Conservation (phyloP, 2,888 invertebrate genomes). For the Galerucella pusilla region DNA sequence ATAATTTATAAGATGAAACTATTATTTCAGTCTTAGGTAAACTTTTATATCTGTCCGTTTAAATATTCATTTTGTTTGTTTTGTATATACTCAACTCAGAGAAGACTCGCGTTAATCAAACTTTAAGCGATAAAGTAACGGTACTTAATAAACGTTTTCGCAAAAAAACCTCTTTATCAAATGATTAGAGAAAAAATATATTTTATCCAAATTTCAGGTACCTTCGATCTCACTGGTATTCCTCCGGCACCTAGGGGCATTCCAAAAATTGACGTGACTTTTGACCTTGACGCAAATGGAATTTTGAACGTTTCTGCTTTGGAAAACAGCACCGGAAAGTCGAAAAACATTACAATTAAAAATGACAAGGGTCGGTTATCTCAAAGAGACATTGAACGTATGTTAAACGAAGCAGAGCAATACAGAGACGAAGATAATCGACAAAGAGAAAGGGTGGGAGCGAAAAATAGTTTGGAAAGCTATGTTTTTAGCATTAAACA, state of each 20-base stretch:
- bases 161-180: too few relatives aligned
- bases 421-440: slow-evolving; percentile 78
- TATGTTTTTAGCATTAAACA: slow-evolving; percentile 79
- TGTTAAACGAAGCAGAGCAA: slow-evolving; percentile 79
- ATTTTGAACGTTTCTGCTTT: slow-evolving; percentile 70
- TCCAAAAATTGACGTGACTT: slow-evolving; percentile 71
- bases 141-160: too few relatives aligned
- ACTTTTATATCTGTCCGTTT: too few relatives aligned
- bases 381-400: slow-evolving; percentile 84
- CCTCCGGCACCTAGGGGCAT: slow-evolving; percentile 69
- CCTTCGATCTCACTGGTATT: slow-evolving; percentile 67
- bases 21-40: too few relatives aligned
- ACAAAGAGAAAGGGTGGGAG: slow-evolving; percentile 74
- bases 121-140: too few relatives aligned
- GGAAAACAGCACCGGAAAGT: slow-evolving; percentile 71
- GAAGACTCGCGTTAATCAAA: too few relatives aligned
- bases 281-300: slow-evolving; percentile 82
- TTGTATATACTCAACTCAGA: too few relatives aligned
- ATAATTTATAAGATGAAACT: too few relatives aligned
- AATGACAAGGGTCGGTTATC: slow-evolving; percentile 86
- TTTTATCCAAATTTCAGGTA: slow-evolving; percentile 68
- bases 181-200: slow-evolving; percentile 51
- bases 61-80: too few relatives aligned
- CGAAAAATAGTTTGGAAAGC: slow-evolving; percentile 78
- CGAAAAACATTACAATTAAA: slow-evolving; percentile 82